Base-by-base conservation (phyloP, 2,113 vertebrate genomes). In the Ceyx melanurus region DNA sequence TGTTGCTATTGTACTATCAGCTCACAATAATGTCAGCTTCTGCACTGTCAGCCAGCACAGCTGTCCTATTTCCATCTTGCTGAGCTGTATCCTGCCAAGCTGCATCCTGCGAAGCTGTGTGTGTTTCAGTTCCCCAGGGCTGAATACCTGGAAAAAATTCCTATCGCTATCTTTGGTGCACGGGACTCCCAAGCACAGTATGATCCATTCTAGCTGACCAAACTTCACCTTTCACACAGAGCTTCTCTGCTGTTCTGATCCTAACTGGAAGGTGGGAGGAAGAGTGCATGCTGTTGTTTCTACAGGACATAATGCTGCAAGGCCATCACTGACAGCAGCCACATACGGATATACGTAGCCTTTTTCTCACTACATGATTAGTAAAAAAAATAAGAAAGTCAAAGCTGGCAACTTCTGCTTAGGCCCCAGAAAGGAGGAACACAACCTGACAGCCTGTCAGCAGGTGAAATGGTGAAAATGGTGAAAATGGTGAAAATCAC, bases 171-270 rank as follows among this genome's bases (percentile, higher is more conserved):
- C 22, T 68, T 46, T 22, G 29, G 8, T 43, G 13, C 31, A 40
- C 12, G n/a, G 21, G 7, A 57, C 23, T 81, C 25, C 37, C 16
- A 71, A 67, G 26, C 17, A 50, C 21, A 23, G 8, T 13, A 35
- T 33, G n/a, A 68, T 33, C 48, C 15, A 4, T 33, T 56, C 31
- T 31, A 28, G 33, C 19, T 75, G 25, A 56, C 9, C 19, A 75
- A n/a, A 46, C 3, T 26, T 28, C 4, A 46, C 22, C 0, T 1
- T 13, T 51, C 16, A 20, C 0, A 0, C 15, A 65, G 12, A 0
- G 0, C 3, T 77, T 68, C 54, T 67, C 33, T 33, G n/a, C 25
- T 16, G 17, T 37, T 68, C 25, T 31, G 25, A 20, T 35, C 19
- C 19, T 13, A 29, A 8, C 3, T 40, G 17, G 7, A 33, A 61